These are phyloP conservation scores for Arenaria interpres DNA, from an alignment of 2,113 vertebrate species.

Conservation along the genomic window DNA sequence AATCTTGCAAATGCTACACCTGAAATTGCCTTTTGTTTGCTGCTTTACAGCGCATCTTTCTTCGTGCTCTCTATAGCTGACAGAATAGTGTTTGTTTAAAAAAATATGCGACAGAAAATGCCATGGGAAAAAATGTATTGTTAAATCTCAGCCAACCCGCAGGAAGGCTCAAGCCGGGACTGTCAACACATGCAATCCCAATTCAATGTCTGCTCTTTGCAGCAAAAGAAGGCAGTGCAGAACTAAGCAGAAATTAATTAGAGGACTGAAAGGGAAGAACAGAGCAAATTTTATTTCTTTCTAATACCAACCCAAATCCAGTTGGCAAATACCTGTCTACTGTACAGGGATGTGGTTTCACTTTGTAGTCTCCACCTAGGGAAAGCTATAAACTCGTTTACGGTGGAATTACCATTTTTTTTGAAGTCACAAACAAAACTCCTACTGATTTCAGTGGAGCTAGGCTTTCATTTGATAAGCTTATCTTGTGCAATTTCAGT, in stretches of 20 bases:
- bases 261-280: background rate
- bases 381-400: background rate
- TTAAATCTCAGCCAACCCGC: constrained; percentile 8
- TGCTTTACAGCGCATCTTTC: background rate
- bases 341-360: background rate
- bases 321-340: background rate
- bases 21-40: constrained; percentile 41
- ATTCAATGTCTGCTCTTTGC: constrained; percentile 15
- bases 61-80: constrained; percentile 7
- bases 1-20: background rate
- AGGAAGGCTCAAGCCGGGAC: background rate
- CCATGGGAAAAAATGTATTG: constrained; percentile 56
- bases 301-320: background rate
- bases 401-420: background rate
- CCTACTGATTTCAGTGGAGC: constrained; percentile 16
- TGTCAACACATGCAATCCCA: constrained; percentile 36
- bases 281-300: background rate
- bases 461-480: background rate
- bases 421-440: background rate
- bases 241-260: constrained; percentile 46
- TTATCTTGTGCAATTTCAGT: background rate
- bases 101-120: constrained; percentile 52
- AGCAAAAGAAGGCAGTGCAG: background rate
- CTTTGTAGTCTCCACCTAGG: background rate
- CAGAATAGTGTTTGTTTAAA: constrained; percentile 42